Evolutionary conservation across 2,888 invertebrate species (phyloP).

Genomic region (Acrobasis suavella): DNA sequence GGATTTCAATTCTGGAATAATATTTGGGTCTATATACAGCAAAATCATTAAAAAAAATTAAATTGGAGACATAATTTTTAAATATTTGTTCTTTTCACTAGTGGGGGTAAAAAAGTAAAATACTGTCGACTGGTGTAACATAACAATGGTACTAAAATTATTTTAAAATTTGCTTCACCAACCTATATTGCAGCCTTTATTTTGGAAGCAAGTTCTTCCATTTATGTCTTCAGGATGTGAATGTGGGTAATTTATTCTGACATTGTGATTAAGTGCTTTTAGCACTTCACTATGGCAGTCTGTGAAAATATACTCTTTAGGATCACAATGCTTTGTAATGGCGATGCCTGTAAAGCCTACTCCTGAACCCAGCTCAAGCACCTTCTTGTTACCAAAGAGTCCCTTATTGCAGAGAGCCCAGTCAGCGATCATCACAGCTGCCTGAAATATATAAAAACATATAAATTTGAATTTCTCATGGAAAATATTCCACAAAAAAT

Average conservation of each 20-base stretch:
- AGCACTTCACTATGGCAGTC: conserved; percentile 88
- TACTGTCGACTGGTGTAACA: too few species aligned
- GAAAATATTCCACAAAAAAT: not conserved
- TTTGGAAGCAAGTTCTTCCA: conserved; percentile 37
- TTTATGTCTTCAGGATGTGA: conserved; percentile 29
- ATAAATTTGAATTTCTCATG: not conserved
- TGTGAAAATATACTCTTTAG: conserved; percentile 82
- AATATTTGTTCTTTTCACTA: too few species aligned
- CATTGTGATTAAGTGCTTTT: conserved; percentile 83
- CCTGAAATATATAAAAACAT: conserved; percentile 74
- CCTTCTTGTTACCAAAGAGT: conserved; percentile 75
- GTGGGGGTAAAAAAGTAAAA: too few species aligned
- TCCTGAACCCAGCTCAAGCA: conserved; percentile 90
- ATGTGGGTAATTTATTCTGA: conserved; percentile 81
- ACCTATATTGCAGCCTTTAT: conserved; percentile 45
- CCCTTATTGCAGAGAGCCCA: conserved; percentile 84
- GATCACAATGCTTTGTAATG: conserved; percentile 78
- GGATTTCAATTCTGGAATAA: too few species aligned
- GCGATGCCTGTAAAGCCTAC: conserved; percentile 88
- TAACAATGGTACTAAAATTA: too few species aligned
- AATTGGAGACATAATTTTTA: too few species aligned
- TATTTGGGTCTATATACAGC: too few species aligned
- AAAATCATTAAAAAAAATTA: too few species aligned
- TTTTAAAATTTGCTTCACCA: conserved; percentile 22
- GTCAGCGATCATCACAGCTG: conserved; percentile 86